These are phyloP conservation scores for Leuctra nigra DNA, from an alignment of 2,888 invertebrate genomes.

Conservation along the genomic window DNA sequence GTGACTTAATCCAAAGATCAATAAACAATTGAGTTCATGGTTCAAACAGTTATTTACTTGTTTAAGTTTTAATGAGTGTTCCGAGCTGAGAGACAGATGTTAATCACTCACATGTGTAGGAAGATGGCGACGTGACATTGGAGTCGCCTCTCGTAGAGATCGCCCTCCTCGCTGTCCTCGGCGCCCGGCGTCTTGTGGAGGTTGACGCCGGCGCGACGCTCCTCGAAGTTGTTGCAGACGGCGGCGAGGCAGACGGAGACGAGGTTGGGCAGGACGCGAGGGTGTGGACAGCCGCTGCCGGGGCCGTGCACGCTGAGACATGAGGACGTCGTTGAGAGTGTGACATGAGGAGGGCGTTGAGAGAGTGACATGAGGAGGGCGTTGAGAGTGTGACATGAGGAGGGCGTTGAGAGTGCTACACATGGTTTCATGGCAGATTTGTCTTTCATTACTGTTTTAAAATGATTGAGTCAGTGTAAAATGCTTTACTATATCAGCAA, in stretches of 20 bases:
- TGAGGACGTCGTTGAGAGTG: too few relatives aligned
- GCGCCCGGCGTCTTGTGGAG: slow-evolving; percentile 15
- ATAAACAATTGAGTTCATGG: too few relatives aligned
- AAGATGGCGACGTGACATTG: slow-evolving; percentile 43
- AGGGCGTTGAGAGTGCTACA: too few relatives aligned
- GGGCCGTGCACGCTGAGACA: slow-evolving; percentile 66
- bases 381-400: too few relatives aligned
- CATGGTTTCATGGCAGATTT: too few relatives aligned
- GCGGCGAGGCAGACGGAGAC: slow-evolving; percentile 72
- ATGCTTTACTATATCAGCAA: too few relatives aligned
- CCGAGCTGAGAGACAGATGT: slow-evolving; percentile 5
- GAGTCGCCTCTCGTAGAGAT: slow-evolving; percentile 37
- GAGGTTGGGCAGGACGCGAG: slow-evolving; percentile 70
- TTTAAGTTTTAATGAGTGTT: neutral
- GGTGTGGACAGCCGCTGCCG: slow-evolving; percentile 67
- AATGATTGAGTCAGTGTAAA: too few relatives aligned
- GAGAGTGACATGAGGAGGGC: too few relatives aligned
- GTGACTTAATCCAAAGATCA: too few relatives aligned
- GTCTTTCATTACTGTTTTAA: too few relatives aligned
- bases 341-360: too few relatives aligned
- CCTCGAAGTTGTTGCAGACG: slow-evolving; percentile 48
- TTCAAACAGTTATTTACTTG: too few relatives aligned
- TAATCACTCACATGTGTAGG: slow-evolving; percentile 42
- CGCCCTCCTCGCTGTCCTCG: slow-evolving; percentile 16
- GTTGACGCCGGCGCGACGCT: slow-evolving; percentile 32